Evolutionary conservation across 1,140 invertebrate species (phyloP).

Genomic region (Nomia melanderi): DNA sequence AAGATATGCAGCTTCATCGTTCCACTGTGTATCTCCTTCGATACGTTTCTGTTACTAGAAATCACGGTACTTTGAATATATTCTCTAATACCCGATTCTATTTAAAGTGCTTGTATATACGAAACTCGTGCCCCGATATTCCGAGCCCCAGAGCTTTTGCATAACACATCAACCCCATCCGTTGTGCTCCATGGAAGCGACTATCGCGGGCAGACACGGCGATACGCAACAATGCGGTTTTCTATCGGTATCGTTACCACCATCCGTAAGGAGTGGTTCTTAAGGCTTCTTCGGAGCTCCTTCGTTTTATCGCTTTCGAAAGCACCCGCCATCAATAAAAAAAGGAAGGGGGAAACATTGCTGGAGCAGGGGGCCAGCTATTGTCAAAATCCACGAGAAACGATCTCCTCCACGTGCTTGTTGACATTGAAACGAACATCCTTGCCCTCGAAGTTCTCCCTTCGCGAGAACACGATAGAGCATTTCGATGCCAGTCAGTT

Average conservation of each 20-base stretch:
- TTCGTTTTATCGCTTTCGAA: conserved; percentile 13
- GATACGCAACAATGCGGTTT: conserved; percentile 1
- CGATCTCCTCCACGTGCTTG: conserved; percentile 25
- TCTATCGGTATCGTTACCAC: conserved; percentile 29
- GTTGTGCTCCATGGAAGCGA: not conserved
- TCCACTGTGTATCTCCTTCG: too few relatives aligned
- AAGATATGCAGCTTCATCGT: too few relatives aligned
- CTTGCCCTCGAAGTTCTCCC: conserved; percentile 49
- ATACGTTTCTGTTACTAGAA: too few relatives aligned
- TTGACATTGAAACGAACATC: conserved; percentile 45
- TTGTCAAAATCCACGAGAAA: conserved; percentile 40
- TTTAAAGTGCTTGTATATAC: not conserved
- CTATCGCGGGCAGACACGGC: not conserved
- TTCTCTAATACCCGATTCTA: not conserved
- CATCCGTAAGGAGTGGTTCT: conserved; percentile 21
- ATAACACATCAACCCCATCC: not conserved
- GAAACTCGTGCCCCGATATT: not conserved
- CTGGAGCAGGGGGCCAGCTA: conserved; percentile 3
- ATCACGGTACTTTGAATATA: not conserved
- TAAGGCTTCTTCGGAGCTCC: conserved; percentile 29
- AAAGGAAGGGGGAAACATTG: conserved; percentile 13
- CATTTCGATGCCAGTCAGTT: conserved; percentile 53
- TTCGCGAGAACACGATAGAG: conserved; percentile 58
- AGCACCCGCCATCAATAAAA: conserved; percentile 29
- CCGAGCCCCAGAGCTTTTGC: not conserved